Conservation (phyloP, 2,888 invertebrate genomes). For the Aspidiotus destructor region DNA sequence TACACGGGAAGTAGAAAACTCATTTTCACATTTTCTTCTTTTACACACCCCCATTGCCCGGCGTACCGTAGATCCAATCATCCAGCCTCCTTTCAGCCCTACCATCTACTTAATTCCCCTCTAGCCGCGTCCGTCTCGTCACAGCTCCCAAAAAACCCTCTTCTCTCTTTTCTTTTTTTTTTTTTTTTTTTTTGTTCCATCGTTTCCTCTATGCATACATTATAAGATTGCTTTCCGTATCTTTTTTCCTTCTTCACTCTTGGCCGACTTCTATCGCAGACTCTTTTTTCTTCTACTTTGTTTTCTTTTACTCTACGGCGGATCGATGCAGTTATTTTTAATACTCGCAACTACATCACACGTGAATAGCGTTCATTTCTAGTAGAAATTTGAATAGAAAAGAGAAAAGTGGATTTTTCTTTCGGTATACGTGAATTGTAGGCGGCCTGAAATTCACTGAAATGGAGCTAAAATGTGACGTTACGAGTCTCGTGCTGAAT, state of each 20-base stretch:
- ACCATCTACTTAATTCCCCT: conserved; percentile 30
- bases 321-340: conserved; percentile 4
- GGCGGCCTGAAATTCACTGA: no score
- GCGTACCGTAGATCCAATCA: conserved; percentile 25
- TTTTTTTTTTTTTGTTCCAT: conserved; percentile 12
- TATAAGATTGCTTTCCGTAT: conserved; percentile 25
- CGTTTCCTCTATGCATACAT: conserved; percentile 31
- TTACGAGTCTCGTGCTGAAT: no score
- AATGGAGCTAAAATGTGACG: no score
- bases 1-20: conserved; percentile 35
- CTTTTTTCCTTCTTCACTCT: conserved; percentile 21
- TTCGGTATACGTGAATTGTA: no score
- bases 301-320: background rate
- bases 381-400: conserved; percentile 25
- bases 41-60: conserved; percentile 27
- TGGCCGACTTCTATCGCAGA: conserved; percentile 18
- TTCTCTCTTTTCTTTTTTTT: conserved; percentile 9
- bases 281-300: conserved; percentile 21
- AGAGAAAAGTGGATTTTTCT: background rate
- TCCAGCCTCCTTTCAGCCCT: conserved; percentile 28
- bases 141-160: conserved; percentile 30
- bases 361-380: conserved; percentile 29
- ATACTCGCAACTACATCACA: conserved; percentile 24
- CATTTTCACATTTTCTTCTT: conserved; percentile 37
- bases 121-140: conserved; percentile 2